Percentiles rank a stretch among this genome's conserved stretches.
phyloP scores from a whole-genome alignment of 1,140 invertebrate species.

The Trinorchestia longiramus region DNA sequence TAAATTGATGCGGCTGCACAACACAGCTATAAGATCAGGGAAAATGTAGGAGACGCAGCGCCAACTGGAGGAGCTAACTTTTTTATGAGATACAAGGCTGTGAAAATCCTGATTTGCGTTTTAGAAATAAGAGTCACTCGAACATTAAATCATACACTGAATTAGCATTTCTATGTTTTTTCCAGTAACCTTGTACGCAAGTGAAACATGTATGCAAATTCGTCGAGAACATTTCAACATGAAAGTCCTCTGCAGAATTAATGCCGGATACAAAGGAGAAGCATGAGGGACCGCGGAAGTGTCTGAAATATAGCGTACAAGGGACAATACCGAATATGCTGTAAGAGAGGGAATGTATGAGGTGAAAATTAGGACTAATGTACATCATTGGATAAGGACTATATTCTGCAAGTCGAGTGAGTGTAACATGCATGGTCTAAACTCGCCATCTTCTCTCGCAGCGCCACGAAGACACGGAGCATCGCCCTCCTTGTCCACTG shows the following conservation, averaged over 20 bases:
- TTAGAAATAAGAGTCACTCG: not conserved
- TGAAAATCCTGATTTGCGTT: not conserved
- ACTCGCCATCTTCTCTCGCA: not conserved
- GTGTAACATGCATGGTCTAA: not conserved
- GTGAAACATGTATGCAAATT: not conserved
- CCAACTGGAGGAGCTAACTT: not conserved
- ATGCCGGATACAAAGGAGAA: not conserved
- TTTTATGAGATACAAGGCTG: not conserved
- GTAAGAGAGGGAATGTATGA: not conserved
- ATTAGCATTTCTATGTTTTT: not conserved
- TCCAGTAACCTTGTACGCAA: not conserved
- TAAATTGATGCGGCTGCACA: not conserved
- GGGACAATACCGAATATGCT: not conserved
- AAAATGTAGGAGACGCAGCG: not conserved
- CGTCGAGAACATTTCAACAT: not conserved
- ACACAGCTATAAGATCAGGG: not conserved
- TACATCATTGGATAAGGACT: not conserved
- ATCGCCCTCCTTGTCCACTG: not conserved
- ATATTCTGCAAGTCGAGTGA: not conserved
- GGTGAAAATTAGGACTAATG: not conserved
- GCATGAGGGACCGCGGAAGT: not conserved
- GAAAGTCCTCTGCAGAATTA: not conserved
- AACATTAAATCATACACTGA: not conserved
- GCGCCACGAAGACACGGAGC: not conserved
- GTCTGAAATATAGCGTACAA: not conserved